Evolutionary conservation across 1,140 invertebrate genomes (phyloP), one percentile per base, ranked within the genome.

Genomic region (Sarcophaga bullata): DNA sequence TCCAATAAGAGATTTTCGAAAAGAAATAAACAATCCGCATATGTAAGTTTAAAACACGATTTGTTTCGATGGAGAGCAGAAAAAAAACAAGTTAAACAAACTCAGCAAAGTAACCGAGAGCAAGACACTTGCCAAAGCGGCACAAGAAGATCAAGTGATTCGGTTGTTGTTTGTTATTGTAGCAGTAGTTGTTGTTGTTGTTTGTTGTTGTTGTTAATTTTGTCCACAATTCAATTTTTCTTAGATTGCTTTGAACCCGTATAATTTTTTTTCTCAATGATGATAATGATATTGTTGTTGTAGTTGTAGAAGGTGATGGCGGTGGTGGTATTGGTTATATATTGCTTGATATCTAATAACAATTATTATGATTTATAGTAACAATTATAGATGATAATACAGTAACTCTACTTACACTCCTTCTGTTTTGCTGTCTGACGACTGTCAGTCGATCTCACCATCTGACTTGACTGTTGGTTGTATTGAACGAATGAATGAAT

Each of bases 81-180:
- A n/a, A n/a, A 58, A 58, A 58, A 58, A 58, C 54, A 58, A 58
- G 54, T 58, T 58, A 58, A 58, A 58, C 15, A 37, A 37, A 37
- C 25, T 37, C 25, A 37, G 7, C 13, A 58, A 58, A 58, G 8
- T 9, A 68, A 68, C 25, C n/a, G 15, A 19, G 10, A 68, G 17
- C 62, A 68, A 62, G 54, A 68, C 62, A 68, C 62, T 68, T 68
- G 62, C 62, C 62, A 68, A 68, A 10, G n/a, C 62, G 17, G 62
- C 62, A 78, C 75, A 52, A 78, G 19, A 78, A 78, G 75, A 78
- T 78, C 75, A 78, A 78, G 48, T 78, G 75, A 19, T 72, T 37
- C 25, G 25, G 62, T 68, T 58, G 54, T 58, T 25, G 62, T 37
- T 37, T 37, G 25, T 37, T 37, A n/a, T n/a, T n/a, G n/a, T n/a